Percentiles rank a stretch among this genome's conserved stretches.
Conservation (phyloP, 2,797 vertebrate species). For the Epinephelus malabaricus region DNA sequence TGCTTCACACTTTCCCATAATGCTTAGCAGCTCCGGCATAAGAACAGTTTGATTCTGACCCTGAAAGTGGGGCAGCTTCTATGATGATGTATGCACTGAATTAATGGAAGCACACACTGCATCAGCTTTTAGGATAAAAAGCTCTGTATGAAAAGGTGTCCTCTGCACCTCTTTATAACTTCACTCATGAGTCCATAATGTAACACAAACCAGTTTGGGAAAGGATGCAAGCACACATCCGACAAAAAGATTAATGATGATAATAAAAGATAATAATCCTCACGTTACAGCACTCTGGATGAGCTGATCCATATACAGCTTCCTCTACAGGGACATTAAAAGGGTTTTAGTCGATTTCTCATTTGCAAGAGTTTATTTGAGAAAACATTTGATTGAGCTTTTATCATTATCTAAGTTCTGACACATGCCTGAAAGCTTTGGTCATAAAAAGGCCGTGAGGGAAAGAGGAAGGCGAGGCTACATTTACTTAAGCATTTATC, state of each 20-base stretch:
- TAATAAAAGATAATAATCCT: slow-evolving; percentile 13
- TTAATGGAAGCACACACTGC: not conserved
- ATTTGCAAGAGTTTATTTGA: slow-evolving; percentile 1
- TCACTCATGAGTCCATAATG: not conserved
- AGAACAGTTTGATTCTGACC: not conserved
- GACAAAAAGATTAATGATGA: slow-evolving; percentile 1
- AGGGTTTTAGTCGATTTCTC: slow-evolving; percentile 1
- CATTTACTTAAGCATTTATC: not conserved
- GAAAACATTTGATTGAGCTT: slow-evolving; percentile 6
- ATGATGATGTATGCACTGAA: not conserved
- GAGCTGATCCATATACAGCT: slow-evolving; percentile 11
- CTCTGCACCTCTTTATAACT: not conserved
- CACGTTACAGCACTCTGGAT: slow-evolving; percentile 14
- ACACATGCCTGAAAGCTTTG: not conserved
- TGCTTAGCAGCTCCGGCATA: slow-evolving; percentile 6
- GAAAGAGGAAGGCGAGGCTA: not conserved
- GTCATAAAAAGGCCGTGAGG: not conserved
- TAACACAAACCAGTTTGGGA: not conserved
- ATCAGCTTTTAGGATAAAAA: not conserved
- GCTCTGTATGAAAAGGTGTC: not conserved
- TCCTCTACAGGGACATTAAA: not conserved
- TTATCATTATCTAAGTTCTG: slow-evolving; percentile 2
- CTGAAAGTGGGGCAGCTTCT: not conserved
- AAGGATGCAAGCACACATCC: not conserved
- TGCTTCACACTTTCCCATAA: slow-evolving; percentile 2